Conservation (phyloP, 2,113 vertebrate genomes). For the Hucho hucho region DNA sequence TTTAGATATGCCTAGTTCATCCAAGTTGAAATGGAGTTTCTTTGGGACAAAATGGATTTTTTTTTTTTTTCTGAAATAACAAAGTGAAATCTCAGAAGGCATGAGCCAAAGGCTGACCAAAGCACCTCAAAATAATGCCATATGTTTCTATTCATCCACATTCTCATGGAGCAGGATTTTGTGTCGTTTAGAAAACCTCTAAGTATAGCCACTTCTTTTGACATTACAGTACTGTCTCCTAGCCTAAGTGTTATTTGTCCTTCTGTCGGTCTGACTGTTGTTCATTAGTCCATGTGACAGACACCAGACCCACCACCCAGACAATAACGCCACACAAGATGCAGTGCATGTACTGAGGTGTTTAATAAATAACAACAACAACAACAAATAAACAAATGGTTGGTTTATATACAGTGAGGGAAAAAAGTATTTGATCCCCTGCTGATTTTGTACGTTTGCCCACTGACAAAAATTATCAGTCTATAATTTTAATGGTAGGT, state of each 20-base stretch:
- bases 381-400: constrained; percentile 53
- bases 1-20: background rate
- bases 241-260: no score
- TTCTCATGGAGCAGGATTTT: background rate
- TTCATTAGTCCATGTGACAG: background rate
- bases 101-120: background rate
- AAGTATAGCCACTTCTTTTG: no score
- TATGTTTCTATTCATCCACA: background rate
- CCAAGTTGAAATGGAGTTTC: background rate
- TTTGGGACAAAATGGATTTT: background rate
- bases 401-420: constrained; percentile 67
- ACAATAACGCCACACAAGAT: constrained; percentile 35
- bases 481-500: no score
- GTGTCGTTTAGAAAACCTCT: no score
- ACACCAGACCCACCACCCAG: constrained; percentile 4
- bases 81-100: background rate
- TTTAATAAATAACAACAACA: constrained; percentile 76
- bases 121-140: background rate
- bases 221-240: no score
- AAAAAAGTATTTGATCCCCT: no score
- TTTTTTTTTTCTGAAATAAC: background rate
- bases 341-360: constrained; percentile 45
- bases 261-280: no score
- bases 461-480: no score
- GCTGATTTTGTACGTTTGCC: no score